phyloP scores from a whole-genome alignment of 2,888 invertebrate genomes.

The Amiota communis region DNA sequence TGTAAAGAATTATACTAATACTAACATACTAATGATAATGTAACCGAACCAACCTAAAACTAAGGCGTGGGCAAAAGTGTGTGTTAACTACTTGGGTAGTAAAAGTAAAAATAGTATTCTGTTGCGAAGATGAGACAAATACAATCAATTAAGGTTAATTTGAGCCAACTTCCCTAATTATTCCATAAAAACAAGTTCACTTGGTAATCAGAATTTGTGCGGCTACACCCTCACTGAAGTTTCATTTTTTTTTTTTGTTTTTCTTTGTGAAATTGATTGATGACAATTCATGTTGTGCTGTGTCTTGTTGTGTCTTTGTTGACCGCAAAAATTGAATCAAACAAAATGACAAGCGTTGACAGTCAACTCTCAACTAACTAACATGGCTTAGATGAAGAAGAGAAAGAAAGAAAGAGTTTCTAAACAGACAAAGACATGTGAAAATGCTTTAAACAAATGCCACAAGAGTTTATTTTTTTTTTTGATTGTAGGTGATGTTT shows the following conservation, averaged over 20 bases:
- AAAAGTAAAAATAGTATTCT: no score
- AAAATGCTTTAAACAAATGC: neutral
- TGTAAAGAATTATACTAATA: neutral
- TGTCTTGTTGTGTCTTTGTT: no score
- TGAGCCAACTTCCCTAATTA: slow-evolving; percentile 63
- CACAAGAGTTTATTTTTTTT: neutral
- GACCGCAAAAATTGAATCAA: neutral
- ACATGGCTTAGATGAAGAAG: neutral
- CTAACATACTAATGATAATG: slow-evolving; percentile 16
- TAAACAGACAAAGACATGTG: no score
- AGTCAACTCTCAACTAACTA: neutral
- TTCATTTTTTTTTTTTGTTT: neutral
- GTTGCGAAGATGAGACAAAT: slow-evolving; percentile 48
- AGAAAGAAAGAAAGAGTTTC: no score
- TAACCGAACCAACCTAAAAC: neutral
- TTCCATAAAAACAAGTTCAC: slow-evolving; percentile 29
- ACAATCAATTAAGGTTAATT: slow-evolving; percentile 67
- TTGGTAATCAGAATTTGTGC: no score
- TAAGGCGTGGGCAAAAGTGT: neutral
- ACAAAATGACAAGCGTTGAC: slow-evolving; percentile 4
- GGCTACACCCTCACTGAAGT: neutral
- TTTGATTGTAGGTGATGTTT: slow-evolving; percentile 9
- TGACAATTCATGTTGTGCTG: neutral
- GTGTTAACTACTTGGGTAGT: neutral
- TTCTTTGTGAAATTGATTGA: slow-evolving; percentile 9